phyloP scores from a whole-genome alignment of 2,888 invertebrate genomes.

The Hypercompe scribonia region DNA sequence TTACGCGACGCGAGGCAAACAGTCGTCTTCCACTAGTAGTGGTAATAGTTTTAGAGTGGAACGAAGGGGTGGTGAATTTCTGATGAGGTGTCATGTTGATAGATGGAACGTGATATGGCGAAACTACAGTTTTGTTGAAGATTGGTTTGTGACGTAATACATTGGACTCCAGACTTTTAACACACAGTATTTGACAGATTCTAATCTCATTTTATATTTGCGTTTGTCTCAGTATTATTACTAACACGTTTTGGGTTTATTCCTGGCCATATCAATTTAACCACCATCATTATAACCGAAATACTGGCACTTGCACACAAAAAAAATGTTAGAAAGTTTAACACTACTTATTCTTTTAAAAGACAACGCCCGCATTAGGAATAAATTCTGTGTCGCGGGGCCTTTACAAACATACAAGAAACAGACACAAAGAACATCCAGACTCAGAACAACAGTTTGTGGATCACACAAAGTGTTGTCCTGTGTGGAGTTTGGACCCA shows the following conservation, averaged over 20 bases:
- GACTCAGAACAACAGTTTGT: no score
- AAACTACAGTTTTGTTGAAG: constrained; percentile 10
- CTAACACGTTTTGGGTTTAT: neutral
- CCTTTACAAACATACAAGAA: no score
- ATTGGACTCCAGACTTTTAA: neutral
- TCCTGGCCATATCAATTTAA: neutral
- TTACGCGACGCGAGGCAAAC: constrained; percentile 54
- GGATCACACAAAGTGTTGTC: no score
- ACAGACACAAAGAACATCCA: no score
- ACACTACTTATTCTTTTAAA: no score
- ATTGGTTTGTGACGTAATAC: neutral
- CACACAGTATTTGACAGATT: neutral
- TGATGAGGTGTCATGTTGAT: constrained; percentile 30
- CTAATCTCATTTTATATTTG: neutral
- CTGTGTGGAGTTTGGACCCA: no score
- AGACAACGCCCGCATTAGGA: no score
- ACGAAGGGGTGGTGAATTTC: constrained; percentile 28
- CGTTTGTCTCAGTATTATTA: neutral
- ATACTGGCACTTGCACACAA: no score
- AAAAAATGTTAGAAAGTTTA: no score
- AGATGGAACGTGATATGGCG: constrained; percentile 14
- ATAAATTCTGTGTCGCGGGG: no score
- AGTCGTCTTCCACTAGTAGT: constrained; percentile 30
- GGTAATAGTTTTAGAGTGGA: constrained; percentile 47
- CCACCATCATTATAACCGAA: neutral